phyloP scores from a whole-genome alignment of 2,888 invertebrate species.

The Bombylius major region DNA sequence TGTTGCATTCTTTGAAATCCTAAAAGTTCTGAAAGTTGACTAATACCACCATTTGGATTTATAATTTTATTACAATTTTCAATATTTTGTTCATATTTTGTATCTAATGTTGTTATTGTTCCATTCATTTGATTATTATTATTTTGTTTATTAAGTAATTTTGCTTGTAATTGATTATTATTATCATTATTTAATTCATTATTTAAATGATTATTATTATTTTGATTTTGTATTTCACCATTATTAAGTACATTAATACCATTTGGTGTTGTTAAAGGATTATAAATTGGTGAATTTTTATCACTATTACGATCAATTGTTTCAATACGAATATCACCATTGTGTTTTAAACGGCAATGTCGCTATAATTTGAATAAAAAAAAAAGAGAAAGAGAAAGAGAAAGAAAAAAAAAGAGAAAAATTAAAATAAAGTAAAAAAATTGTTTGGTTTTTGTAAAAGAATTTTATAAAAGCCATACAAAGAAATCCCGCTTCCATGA shows the following conservation, averaged over 20 bases:
- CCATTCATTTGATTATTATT: background rate
- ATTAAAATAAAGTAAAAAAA: no score
- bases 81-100: background rate
- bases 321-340: conserved; percentile 59
- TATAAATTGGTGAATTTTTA: conserved; percentile 26
- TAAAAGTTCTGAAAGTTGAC: background rate
- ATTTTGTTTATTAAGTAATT: background rate
- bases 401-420: no score
- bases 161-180: background rate
- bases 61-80: background rate
- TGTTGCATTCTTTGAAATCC: conserved; percentile 10
- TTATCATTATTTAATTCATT: background rate
- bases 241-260: background rate
- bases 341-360: conserved; percentile 66
- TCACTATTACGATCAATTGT: conserved; percentile 32
- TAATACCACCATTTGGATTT: background rate
- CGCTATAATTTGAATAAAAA: conserved; percentile 41
- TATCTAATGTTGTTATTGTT: background rate
- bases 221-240: background rate
- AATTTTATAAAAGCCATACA: background rate
- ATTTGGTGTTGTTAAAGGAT: conserved; percentile 22
- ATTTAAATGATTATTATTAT: no score
- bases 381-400: no score
- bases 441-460: background rate
- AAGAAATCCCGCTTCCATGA: conserved; percentile 3